Evolutionary conservation across 2,888 invertebrate species (phyloP), one percentile per base, ranked within the genome.

Genomic region (Minunthozetes semirufus): DNA sequence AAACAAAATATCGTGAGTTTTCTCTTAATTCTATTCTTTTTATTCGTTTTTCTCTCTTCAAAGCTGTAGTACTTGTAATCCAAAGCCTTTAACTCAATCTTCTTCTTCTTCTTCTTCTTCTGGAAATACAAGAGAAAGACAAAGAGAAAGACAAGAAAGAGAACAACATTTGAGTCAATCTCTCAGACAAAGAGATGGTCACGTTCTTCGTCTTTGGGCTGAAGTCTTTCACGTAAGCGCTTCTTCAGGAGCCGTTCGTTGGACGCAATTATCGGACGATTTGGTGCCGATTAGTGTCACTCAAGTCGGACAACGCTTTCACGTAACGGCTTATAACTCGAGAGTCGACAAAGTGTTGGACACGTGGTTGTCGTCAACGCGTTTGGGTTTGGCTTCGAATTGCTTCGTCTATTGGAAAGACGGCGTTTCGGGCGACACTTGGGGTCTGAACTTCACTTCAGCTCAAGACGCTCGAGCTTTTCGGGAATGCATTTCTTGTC

Each of bases 381-480:
- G 95, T 80, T 93, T 98, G 82, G 95, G 95, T 27, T 96, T 96
- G 85, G 96, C 96, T 59, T 96, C 96, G 53, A 97, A 97, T 87
- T 96, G 97, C 85, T 98, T 98, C 85, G 93, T 97, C 76, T 97
- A 97, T 85, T 97, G 97, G 97, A 94, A 94, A 84, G 97, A 97
- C 85, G 91, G 94, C 71, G 78, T 46, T 15, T 82, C 82, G 59
- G 82, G 82, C 75, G 94, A 94, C 84, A 97, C 97, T 61, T 98
- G 97, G 97, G 97, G 97, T 77, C 88, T 97, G 79, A 98, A 97
- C 85, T 98, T 98, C 83, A 96, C 96, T 74, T 95, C 95, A 75
- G 92, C 96, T 77, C 93, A 94, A 81, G 97, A 98, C 84, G 97
- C 97, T 79, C 93, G 94, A 85, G 93, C 95, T 84, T 98, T 97